phyloP scores from a whole-genome alignment of 2,113 vertebrate species.

The Glareola pratincola region DNA sequence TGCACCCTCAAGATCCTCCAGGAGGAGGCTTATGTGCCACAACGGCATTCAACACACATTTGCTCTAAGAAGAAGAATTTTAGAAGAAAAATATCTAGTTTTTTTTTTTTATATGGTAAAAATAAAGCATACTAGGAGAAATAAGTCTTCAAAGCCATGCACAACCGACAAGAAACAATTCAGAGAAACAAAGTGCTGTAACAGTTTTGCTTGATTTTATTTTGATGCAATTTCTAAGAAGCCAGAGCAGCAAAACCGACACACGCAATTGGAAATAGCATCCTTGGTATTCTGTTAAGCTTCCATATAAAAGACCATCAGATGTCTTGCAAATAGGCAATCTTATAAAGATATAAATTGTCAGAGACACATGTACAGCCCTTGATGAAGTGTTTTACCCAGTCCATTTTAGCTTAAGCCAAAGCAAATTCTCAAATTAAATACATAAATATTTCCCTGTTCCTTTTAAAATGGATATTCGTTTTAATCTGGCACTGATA shows the following conservation, averaged over 20 bases:
- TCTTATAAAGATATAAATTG: background rate
- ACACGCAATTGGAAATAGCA: background rate
- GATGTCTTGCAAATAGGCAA: background rate
- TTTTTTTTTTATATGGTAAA: background rate
- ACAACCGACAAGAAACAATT: background rate
- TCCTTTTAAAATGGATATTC: background rate
- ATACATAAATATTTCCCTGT: background rate
- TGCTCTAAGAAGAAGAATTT: background rate
- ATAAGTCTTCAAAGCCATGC: background rate
- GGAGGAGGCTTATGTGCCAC: background rate
- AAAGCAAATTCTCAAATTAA: background rate
- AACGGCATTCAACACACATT: background rate
- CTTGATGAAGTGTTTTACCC: background rate
- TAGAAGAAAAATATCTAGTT: background rate
- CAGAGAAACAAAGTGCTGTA: background rate
- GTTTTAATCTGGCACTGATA: background rate
- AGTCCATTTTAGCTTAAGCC: background rate
- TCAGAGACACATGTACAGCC: background rate
- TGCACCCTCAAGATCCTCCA: background rate
- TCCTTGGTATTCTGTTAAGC: background rate
- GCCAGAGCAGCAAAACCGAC: background rate
- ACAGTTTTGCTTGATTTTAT: background rate
- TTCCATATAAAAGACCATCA: background rate
- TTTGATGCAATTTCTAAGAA: background rate
- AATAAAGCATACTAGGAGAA: background rate